Conservation (phyloP, 2,888 invertebrate genomes). For the Liopterus haemorrhoidalis region DNA sequence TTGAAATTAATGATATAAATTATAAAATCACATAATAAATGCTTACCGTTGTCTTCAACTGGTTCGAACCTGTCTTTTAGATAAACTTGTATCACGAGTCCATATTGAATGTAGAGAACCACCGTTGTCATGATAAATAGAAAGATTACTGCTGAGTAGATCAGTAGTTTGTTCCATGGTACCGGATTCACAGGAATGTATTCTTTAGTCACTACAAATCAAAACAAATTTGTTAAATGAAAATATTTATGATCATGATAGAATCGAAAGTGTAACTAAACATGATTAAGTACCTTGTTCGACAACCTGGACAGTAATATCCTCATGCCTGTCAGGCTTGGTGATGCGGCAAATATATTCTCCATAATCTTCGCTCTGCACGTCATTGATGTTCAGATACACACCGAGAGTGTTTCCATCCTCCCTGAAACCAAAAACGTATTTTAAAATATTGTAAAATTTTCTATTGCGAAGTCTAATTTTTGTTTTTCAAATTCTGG, state of each 20-base stretch:
- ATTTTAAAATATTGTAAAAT: constrained; percentile 9
- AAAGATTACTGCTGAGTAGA: constrained; percentile 49
- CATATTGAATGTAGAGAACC: constrained; percentile 52
- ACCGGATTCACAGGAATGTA: constrained; percentile 41
- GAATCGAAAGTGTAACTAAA: constrained; percentile 35
- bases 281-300: constrained; percentile 47
- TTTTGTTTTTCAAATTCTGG: no score
- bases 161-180: constrained; percentile 54
- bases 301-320: constrained; percentile 49
- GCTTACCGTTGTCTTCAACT: constrained; percentile 39
- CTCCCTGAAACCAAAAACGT: constrained; percentile 50
- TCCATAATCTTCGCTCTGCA: constrained; percentile 61
- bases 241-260: constrained; percentile 32
- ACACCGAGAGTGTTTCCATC: constrained; percentile 65
- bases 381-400: constrained; percentile 57
- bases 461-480: no score
- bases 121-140: constrained; percentile 48
- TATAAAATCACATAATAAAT: not conserved
- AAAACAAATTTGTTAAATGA: not conserved
- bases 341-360: constrained; percentile 65
- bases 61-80: constrained; percentile 49
- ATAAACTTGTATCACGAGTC: constrained; percentile 46
- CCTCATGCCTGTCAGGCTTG: constrained; percentile 54
- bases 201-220: constrained; percentile 9
- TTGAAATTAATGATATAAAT: not conserved